These are phyloP conservation scores for Lordiphosa clarofinis DNA, from an alignment of 1,140 invertebrate genomes.

Conservation along the genomic window DNA sequence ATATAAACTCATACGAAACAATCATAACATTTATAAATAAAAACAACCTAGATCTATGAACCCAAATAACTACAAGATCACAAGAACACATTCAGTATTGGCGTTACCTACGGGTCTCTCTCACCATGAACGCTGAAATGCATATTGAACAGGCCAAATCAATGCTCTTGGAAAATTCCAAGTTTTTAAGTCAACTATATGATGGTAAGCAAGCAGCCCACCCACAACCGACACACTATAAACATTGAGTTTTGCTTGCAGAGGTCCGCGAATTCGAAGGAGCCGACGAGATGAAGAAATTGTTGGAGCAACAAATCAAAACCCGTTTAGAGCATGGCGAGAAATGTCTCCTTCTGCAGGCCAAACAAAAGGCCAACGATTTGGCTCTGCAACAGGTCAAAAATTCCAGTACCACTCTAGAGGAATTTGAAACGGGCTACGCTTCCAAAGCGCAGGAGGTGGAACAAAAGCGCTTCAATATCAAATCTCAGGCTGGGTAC, in stretches of 20 bases:
- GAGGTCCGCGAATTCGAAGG: neutral
- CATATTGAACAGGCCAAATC: neutral
- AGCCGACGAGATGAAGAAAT: neutral
- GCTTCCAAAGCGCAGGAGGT: conserved; percentile 8
- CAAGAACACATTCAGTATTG: no score
- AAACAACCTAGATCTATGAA: no score
- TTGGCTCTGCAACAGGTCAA: neutral
- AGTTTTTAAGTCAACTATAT: neutral
- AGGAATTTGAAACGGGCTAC: neutral
- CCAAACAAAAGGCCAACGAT: neutral
- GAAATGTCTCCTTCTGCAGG: neutral
- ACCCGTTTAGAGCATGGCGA: neutral
- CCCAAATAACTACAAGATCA: no score
- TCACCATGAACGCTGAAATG: neutral
- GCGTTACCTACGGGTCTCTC: no score
- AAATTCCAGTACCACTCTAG: neutral
- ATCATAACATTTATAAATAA: no score
- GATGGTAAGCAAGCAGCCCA: neutral
- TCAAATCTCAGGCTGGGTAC: neutral
- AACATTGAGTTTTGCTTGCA: neutral
- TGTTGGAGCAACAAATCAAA: neutral
- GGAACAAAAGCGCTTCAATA: conserved; percentile 16
- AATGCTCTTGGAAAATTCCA: neutral
- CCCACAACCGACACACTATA: neutral
- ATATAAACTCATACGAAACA: no score